Base-by-base conservation (phyloP, 2,113 vertebrate genomes). In the Mirounga angustirostris region DNA sequence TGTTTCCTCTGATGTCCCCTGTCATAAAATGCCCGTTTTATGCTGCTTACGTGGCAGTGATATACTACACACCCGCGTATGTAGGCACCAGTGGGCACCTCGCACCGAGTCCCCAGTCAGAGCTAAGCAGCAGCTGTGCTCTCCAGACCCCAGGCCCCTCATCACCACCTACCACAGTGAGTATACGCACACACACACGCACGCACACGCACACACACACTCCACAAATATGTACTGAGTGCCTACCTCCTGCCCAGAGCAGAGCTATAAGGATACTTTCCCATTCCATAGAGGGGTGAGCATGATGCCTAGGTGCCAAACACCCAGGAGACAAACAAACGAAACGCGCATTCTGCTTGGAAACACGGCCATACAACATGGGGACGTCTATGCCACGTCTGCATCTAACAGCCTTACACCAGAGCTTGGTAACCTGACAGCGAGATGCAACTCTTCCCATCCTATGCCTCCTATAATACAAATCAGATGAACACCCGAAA, bases 1-100 rank as follows among this genome's bases (percentile, higher is more conserved):
- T 98, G 98, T 98, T 98, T 98, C 98, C 98, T 99, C 98, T 98
- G 98, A 98, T 97, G 98, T 94, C 98, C 98, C 97, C 98, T 98
- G 98, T 98, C 98, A 99, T 99, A 98, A 98, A 99, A 98, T 43
- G 98, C 97, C 97, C 96, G 96, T 98, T 98, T 98, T 97, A 98
- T 97, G 98, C 84, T 97, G 98, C 98, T 83, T 94, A 65, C 52
- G 73, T 98, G 96, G 97, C 98, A 98, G 82, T 93, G 98, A 98
- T 92, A 95, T 97, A 98, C 95, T 59, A 40, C 98, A 95, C 54
- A 94, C 92, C 97, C 76, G 97, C 46, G 3, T 16, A 83, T 50
- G 67, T 59, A 85, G 67, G 93, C 78, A n/a, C 98, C 91, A 0
- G 84, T 71, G 95, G 98, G 97, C 95, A 97, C 16, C 13, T 43